These are phyloP conservation scores for Acanthisitta chloris DNA, from an alignment of 2,113 vertebrate species.

Conservation along the genomic window DNA sequence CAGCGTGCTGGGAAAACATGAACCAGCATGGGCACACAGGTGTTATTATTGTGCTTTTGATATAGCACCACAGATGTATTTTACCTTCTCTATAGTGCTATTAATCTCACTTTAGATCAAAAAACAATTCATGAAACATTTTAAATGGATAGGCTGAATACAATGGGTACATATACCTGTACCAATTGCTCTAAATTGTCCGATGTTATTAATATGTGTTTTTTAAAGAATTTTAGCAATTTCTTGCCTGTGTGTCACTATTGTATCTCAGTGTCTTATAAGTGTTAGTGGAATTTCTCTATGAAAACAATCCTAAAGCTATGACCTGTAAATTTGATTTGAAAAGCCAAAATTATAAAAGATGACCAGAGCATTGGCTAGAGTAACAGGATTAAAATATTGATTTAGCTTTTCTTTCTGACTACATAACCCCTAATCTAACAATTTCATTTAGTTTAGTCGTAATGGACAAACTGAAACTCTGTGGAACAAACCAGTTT, in stretches of 20 bases:
- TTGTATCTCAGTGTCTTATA: neutral
- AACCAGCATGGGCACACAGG: neutral
- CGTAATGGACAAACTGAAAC: neutral
- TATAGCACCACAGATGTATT: neutral
- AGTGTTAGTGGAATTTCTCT: neutral
- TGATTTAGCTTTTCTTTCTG: neutral
- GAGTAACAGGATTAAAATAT: neutral
- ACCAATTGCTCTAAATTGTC: neutral
- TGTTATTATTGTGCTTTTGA: neutral
- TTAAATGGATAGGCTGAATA: neutral
- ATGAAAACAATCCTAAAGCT: accelerated
- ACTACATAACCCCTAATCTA: neutral
- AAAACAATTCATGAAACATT: neutral
- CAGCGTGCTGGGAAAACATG: neutral
- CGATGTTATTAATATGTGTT: neutral
- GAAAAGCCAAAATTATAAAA: neutral
- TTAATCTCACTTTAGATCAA: neutral
- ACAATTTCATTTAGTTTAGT: neutral
- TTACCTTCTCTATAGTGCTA: neutral
- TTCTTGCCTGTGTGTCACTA: neutral
- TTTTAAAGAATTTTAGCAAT: neutral
- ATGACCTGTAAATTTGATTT: neutral
- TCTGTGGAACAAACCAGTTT: neutral
- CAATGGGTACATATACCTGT: too few species aligned
- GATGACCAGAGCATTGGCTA: neutral